A percentile compares a stretch with the other conserved stretches of the same genome.
Evolutionary conservation across 2,888 invertebrate genomes (phyloP).

Genomic region (Cordilura impudica): DNA sequence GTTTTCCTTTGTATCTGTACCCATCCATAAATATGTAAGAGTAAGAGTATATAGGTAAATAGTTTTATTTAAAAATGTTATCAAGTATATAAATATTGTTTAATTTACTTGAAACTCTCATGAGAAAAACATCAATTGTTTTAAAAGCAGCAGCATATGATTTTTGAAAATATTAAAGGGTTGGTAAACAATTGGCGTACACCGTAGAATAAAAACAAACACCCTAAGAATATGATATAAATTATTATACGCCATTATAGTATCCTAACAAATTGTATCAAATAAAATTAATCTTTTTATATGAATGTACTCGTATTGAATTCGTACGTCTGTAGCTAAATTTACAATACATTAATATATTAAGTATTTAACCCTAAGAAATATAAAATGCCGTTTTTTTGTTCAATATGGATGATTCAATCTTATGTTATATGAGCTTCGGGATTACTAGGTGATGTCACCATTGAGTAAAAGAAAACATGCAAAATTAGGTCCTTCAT

Average conservation of each 20-base stretch:
- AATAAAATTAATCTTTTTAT: conserved; percentile 29
- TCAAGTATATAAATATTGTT: neutral
- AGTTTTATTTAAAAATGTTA: neutral
- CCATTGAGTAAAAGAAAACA: too few species aligned
- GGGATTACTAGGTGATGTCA: too few species aligned
- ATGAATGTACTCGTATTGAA: too few species aligned
- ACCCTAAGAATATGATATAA: conserved; percentile 9
- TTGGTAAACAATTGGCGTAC: neutral
- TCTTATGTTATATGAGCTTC: too few species aligned
- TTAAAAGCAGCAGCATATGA: conserved; percentile 6
- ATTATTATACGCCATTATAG: conserved; percentile 36
- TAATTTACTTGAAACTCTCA: conserved; percentile 25
- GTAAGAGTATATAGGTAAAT: neutral
- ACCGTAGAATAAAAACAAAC: conserved; percentile 9
- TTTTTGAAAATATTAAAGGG: conserved; percentile 9
- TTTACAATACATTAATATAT: too few species aligned
- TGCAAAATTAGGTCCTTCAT: too few species aligned
- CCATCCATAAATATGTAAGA: too few species aligned
- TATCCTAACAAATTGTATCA: conserved; percentile 19
- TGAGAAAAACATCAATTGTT: conserved; percentile 48
- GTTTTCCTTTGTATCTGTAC: neutral
- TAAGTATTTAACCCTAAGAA: too few species aligned
- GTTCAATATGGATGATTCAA: too few species aligned
- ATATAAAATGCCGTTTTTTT: too few species aligned
- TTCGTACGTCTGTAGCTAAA: too few species aligned